A percentile compares a stretch with the other conserved stretches of the same genome.
These are phyloP conservation scores for Loxodonta africana DNA, from an alignment of 2,113 vertebrate genomes.

Conservation along the genomic window DNA sequence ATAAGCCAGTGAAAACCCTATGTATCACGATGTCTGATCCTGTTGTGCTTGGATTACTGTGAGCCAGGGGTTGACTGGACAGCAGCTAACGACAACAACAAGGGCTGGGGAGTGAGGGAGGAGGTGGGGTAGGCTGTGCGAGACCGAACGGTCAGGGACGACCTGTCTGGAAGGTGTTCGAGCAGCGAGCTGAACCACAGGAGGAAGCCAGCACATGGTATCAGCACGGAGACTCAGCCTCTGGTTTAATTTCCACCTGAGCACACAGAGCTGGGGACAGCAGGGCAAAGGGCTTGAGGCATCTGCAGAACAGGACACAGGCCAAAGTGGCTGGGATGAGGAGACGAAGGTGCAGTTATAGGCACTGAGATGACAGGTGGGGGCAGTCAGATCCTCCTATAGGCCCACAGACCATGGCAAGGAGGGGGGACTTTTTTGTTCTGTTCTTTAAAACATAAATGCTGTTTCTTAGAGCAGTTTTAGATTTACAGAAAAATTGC, in stretches of 20 bases:
- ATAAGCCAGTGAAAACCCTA: not conserved
- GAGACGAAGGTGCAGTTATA: too few relatives aligned
- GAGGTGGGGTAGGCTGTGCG: rapidly evolving
- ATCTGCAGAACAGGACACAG: not conserved
- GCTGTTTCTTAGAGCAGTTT: not conserved
- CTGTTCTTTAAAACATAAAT: too few relatives aligned
- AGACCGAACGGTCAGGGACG: not conserved
- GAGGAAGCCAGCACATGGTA: not conserved
- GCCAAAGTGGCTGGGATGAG: not conserved
- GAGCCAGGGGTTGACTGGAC: too few relatives aligned
- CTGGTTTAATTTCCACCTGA: not conserved
- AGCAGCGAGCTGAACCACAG: not conserved
- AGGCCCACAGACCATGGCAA: not conserved
- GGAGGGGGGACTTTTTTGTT: not conserved
- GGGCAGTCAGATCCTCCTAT: not conserved
- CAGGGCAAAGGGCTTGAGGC: not conserved
- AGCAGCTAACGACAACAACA: not conserved
- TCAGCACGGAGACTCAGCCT: not conserved
- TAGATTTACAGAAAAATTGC: not conserved
- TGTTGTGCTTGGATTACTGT: too few relatives aligned
- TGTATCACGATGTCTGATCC: too few relatives aligned
- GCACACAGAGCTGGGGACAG: not conserved
- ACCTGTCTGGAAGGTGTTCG: not conserved
- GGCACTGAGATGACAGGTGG: not conserved
- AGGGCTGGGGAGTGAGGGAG: too few relatives aligned